Percentiles rank a stretch among this genome's conserved stretches.
Evolutionary conservation across 2,113 vertebrate genomes (phyloP).

Genomic region (Mustela lutreola): DNA sequence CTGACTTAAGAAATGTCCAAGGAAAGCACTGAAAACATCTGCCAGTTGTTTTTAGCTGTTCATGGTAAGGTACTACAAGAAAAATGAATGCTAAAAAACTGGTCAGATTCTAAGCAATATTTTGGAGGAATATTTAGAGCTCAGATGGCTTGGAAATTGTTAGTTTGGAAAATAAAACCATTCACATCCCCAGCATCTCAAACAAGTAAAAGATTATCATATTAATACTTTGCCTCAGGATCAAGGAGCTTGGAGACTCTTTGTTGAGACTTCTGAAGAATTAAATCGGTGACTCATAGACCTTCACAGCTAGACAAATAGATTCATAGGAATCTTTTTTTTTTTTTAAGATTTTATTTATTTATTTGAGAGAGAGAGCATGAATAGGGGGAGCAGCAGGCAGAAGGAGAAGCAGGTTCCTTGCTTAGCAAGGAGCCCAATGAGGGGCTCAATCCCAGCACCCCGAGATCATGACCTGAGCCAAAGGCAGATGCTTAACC

Average conservation of each 20-base stretch:
- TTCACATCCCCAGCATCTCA: background rate
- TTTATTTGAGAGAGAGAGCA: too few species aligned
- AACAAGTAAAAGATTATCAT: background rate
- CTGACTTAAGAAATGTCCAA: background rate
- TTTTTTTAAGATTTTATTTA: too few species aligned
- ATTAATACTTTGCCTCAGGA: background rate
- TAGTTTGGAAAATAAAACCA: slow-evolving; percentile 5
- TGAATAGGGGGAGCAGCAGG: too few species aligned
- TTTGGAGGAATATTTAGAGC: background rate
- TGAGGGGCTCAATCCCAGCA: too few species aligned
- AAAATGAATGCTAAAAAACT: background rate
- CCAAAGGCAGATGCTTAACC: too few species aligned
- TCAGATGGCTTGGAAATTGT: background rate
- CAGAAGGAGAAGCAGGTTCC: too few species aligned
- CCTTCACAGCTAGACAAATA: background rate
- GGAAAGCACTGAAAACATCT: background rate
- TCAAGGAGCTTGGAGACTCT: background rate
- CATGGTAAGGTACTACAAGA: background rate
- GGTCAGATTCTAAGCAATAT: background rate
- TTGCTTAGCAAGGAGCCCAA: too few species aligned
- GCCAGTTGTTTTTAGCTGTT: background rate
- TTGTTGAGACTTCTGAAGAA: background rate
- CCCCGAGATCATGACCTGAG: too few species aligned
- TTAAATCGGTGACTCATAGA: background rate
- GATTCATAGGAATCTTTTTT: background rate